Evolutionary conservation across 2,888 invertebrate species (phyloP).

Genomic region (Shargacucullia verbasci): DNA sequence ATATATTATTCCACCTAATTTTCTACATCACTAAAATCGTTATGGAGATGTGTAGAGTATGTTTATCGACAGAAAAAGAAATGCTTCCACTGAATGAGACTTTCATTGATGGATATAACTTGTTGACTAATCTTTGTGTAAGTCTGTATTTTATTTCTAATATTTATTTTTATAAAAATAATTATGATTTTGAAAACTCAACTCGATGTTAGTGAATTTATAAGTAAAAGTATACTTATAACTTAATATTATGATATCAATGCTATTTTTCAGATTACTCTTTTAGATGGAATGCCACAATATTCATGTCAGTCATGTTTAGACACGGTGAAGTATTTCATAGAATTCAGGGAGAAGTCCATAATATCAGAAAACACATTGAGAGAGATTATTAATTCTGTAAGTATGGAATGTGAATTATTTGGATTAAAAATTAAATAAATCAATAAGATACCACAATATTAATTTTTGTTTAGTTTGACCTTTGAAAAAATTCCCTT

Average conservation of each 20-base stretch:
- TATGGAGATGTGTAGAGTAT: constrained; percentile 76
- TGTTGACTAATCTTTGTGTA: constrained; percentile 75
- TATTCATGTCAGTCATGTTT: constrained; percentile 66
- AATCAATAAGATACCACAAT: too few relatives aligned
- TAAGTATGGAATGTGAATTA: constrained; percentile 33
- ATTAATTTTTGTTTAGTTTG: too few relatives aligned
- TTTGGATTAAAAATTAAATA: too few relatives aligned
- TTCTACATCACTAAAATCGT: not conserved
- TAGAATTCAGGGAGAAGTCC: constrained; percentile 71
- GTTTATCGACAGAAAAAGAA: constrained; percentile 63
- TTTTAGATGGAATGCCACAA: constrained; percentile 70
- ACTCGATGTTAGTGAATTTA: too few relatives aligned
- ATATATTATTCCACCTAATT: not conserved
- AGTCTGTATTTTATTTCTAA: constrained; percentile 44
- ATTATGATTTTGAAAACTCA: too few relatives aligned
- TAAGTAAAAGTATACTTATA: too few relatives aligned
- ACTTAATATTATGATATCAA: not conserved
- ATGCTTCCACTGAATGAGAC: constrained; percentile 64
- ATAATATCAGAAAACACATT: constrained; percentile 63
- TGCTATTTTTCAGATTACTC: constrained; percentile 61
- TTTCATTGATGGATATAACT: constrained; percentile 68
- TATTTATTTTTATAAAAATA: not conserved
- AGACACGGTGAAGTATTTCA: constrained; percentile 62
- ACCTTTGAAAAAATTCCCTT: too few relatives aligned
- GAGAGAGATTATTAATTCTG: constrained; percentile 47